These are phyloP conservation scores for Misgurnus mizolepis DNA, from an alignment of 2,113 vertebrate species.

Conservation along the genomic window DNA sequence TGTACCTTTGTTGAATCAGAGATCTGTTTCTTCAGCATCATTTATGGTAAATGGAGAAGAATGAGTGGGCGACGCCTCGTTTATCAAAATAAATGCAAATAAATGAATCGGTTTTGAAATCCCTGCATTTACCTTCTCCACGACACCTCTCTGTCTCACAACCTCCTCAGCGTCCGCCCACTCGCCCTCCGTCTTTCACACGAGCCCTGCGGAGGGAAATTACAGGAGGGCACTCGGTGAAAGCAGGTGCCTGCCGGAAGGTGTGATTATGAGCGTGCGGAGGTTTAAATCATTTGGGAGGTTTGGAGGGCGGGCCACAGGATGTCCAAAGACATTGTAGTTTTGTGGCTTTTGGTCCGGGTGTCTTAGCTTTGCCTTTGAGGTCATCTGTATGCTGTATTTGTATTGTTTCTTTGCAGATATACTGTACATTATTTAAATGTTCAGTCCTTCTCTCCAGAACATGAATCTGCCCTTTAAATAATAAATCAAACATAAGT, in stretches of 20 bases:
- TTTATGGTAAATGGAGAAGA: no score
- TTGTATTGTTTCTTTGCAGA: no score
- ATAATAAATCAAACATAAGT: no score
- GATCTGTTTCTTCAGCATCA: not conserved
- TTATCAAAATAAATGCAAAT: conserved; percentile 61
- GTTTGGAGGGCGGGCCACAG: not conserved
- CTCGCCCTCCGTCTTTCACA: conserved; percentile 51
- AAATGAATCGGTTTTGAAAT: conserved; percentile 57
- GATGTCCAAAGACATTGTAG: not conserved
- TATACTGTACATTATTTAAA: no score
- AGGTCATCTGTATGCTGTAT: no score
- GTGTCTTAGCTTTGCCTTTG: no score
- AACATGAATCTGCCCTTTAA: no score
- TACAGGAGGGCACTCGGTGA: conserved; percentile 12
- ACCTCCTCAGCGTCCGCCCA: conserved; percentile 62
- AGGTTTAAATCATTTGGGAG: not conserved
- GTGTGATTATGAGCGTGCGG: conserved; percentile 21
- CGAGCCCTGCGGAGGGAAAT: conserved; percentile 22
- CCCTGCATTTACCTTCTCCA: conserved; percentile 52
- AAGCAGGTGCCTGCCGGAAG: conserved; percentile 33
- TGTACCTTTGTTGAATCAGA: conserved; percentile 22
- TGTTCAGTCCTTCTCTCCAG: no score
- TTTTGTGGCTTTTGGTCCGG: no score
- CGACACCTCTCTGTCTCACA: conserved; percentile 25
- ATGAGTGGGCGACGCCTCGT: conserved; percentile 63